Percentiles rank a stretch among this genome's conserved stretches.
Evolutionary conservation across 92 coral and sea anemone species (phyloP).

Genomic region (Parazoanthus swiftii): DNA sequence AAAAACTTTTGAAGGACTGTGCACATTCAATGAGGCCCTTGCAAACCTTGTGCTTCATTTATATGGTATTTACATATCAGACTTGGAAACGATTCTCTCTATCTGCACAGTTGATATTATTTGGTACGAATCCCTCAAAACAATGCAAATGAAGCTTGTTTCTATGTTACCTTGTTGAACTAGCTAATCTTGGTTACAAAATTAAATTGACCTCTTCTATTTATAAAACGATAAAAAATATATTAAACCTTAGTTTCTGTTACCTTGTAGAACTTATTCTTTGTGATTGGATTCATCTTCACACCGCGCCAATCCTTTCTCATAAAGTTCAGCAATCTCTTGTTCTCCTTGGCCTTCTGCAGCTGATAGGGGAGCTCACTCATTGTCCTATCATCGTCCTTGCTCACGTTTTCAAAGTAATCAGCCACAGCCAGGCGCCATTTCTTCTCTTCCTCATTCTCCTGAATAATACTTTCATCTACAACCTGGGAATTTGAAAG

Average conservation of each 20-base stretch:
- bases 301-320: conserved; percentile 55
- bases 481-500: conserved; percentile 47
- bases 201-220: not conserved
- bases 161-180: too few species aligned
- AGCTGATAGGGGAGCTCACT: conserved; percentile 62
- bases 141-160: too few species aligned
- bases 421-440: conserved; percentile 63
- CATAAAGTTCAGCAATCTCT: conserved; percentile 67
- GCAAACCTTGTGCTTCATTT: too few species aligned
- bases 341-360: conserved; percentile 62
- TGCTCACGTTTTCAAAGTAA: conserved; percentile 60
- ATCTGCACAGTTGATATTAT: conserved; percentile 14
- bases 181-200: too few species aligned
- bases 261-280: conserved; percentile 72
- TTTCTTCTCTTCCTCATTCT: conserved; percentile 48
- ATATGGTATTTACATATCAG: too few species aligned
- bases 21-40: too few species aligned
- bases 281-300: conserved; percentile 49
- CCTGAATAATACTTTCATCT: conserved; percentile 54
- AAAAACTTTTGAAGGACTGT: too few species aligned
- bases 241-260: not conserved
- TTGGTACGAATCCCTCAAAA: too few species aligned
- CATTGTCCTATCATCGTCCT: conserved; percentile 55
- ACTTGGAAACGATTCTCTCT: too few species aligned
- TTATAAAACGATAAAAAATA: not conserved